These are phyloP conservation scores for Hybognathus amarus DNA, from an alignment of 2,797 vertebrate genomes.

Conservation along the genomic window DNA sequence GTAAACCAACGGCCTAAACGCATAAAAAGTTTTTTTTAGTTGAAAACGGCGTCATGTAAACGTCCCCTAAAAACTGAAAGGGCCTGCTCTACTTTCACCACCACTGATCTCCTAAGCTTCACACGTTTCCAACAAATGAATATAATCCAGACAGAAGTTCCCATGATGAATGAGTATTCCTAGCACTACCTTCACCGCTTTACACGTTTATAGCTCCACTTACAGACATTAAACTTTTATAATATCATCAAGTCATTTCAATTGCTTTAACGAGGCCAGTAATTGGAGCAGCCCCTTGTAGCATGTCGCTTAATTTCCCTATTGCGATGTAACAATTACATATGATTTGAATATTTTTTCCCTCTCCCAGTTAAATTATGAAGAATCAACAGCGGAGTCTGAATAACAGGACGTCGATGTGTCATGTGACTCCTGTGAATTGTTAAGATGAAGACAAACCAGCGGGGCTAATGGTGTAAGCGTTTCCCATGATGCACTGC, in stretches of 20 bases:
- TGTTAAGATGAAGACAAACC: constrained; percentile 60
- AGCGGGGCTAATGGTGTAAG: constrained; percentile 61
- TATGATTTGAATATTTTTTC: constrained; percentile 62
- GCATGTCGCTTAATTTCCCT: constrained; percentile 66
- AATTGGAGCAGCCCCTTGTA: constrained; percentile 64
- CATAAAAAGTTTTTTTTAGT: not conserved
- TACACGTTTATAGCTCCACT: constrained; percentile 51
- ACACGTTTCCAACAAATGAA: constrained; percentile 49
- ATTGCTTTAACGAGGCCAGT: constrained; percentile 62
- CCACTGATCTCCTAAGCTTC: constrained; percentile 38
- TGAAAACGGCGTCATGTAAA: not conserved
- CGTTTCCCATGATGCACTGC: constrained; percentile 66
- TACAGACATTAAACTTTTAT: constrained; percentile 61
- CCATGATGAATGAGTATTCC: constrained; percentile 46
- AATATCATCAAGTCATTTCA: constrained; percentile 63
- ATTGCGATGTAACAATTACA: constrained; percentile 65
- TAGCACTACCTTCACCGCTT: constrained; percentile 44
- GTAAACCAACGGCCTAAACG: not conserved
- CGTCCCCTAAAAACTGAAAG: not conserved
- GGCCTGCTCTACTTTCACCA: constrained; percentile 17
- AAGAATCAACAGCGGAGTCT: constrained; percentile 62
- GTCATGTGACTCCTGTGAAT: constrained; percentile 61
- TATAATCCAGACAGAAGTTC: constrained; percentile 54
- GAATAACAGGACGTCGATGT: constrained; percentile 57
- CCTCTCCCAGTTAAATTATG: constrained; percentile 60